These are phyloP conservation scores for Zingel zingel DNA, from an alignment of 2,113 vertebrate genomes.

Conservation along the genomic window DNA sequence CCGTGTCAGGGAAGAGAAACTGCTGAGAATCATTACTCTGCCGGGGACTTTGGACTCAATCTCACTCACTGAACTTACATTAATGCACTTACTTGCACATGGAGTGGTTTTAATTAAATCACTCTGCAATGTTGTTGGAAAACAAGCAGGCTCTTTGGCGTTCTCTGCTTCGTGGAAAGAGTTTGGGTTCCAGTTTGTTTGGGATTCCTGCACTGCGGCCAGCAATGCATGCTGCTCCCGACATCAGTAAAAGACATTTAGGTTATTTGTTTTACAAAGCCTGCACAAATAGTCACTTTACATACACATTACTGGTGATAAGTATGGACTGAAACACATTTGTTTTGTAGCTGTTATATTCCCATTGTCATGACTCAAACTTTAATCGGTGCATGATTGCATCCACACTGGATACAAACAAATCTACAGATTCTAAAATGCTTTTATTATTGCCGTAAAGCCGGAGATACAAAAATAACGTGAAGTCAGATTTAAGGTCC, in stretches of 20 bases:
- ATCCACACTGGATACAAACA: background rate
- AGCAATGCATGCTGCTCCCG: background rate
- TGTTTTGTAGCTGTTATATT: slow-evolving; percentile 1
- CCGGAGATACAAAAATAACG: background rate
- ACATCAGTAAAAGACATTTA: background rate
- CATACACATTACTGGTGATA: background rate
- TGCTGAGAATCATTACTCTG: background rate
- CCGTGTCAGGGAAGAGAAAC: background rate
- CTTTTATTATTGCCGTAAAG: background rate
- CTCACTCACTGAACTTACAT: slow-evolving; percentile 37
- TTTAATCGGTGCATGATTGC: background rate
- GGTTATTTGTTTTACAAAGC: slow-evolving; percentile 11
- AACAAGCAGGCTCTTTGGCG: background rate
- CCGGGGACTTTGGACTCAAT: background rate
- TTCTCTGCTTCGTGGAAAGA: background rate
- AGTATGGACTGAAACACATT: background rate
- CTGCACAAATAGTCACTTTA: background rate
- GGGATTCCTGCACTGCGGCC: background rate
- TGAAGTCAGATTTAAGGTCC: background rate
- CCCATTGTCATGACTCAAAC: background rate
- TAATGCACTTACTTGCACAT: slow-evolving; percentile 34
- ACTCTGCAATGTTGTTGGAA: slow-evolving; percentile 22
- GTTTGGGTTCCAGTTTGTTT: background rate
- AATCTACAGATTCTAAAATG: background rate
- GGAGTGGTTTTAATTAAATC: slow-evolving; percentile 37